phyloP scores from a whole-genome alignment of 1,140 invertebrate genomes.

The Eubasilissa regina region DNA sequence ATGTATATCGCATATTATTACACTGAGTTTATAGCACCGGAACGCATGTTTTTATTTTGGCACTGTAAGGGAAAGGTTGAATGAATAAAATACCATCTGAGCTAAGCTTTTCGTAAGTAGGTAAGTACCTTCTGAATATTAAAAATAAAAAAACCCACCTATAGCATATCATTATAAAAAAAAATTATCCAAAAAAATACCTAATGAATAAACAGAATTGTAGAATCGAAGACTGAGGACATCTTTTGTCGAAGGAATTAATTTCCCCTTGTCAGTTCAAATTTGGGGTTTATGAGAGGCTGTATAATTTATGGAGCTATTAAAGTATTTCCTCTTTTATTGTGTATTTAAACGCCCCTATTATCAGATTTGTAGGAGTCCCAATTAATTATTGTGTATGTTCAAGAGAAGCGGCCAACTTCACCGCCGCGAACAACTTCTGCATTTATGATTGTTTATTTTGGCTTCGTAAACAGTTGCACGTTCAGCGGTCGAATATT shows the following conservation, averaged over 20 bases:
- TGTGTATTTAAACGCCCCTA: constrained; percentile 14
- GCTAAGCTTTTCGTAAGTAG: too few species aligned
- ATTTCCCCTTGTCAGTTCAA: constrained; percentile 19
- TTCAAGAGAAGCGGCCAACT: constrained; percentile 18
- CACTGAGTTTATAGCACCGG: too few species aligned
- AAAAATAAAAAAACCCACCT: too few species aligned
- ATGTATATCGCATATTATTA: too few species aligned
- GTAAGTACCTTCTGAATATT: too few species aligned
- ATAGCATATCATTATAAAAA: too few species aligned
- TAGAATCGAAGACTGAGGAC: too few species aligned
- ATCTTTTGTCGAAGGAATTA: constrained; percentile 8
- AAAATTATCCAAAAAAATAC: too few species aligned
- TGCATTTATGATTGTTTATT: constrained; percentile 27
- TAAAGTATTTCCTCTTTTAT: constrained; percentile 27
- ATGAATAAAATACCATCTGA: too few species aligned
- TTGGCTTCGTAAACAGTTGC: constrained; percentile 29
- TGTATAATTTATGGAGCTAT: constrained; percentile 22
- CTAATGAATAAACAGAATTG: too few species aligned
- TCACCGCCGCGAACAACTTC: constrained; percentile 14
- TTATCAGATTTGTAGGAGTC: constrained; percentile 20
- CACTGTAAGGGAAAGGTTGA: too few species aligned
- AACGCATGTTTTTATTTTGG: too few species aligned
- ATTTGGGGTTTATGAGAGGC: constrained; percentile 8
- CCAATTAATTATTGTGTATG: constrained; percentile 8
- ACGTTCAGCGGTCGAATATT: constrained; percentile 32